A percentile compares a stretch with the other conserved stretches of the same genome.
phyloP scores from a whole-genome alignment of 2,888 invertebrate species.

The Coenonympha glycerion region DNA sequence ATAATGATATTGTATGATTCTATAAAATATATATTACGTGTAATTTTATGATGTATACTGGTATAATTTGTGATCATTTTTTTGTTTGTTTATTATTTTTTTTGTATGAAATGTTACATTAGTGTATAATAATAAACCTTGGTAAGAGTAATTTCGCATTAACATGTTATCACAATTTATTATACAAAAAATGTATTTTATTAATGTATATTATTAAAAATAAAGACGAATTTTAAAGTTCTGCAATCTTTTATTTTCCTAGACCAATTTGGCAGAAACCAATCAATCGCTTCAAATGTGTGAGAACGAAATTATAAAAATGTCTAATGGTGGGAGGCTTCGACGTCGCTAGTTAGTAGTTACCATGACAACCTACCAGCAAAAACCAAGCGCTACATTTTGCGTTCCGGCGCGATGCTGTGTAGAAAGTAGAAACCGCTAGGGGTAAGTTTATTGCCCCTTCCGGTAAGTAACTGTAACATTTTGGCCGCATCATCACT shows the following conservation, averaged over 20 bases:
- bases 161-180: slow-evolving; percentile 51
- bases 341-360: too few species aligned
- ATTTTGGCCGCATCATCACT: too few species aligned
- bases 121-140: slow-evolving; percentile 20
- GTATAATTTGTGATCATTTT: slow-evolving; percentile 26
- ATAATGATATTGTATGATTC: slow-evolving; percentile 13
- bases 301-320: too few species aligned
- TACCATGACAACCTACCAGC: too few species aligned
- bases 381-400: too few species aligned
- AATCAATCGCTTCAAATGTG: too few species aligned
- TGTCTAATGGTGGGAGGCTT: too few species aligned
- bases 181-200: slow-evolving; percentile 64
- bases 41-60: slow-evolving; percentile 10
- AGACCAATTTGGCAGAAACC: too few species aligned
- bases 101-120: slow-evolving; percentile 29
- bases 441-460: too few species aligned
- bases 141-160: slow-evolving; percentile 29
- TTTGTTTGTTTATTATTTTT: slow-evolving; percentile 23
- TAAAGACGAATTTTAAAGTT: slow-evolving; percentile 42
- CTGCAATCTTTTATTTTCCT: slow-evolving; percentile 25
- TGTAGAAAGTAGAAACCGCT: too few species aligned
- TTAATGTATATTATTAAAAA: slow-evolving; percentile 60
- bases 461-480: too few species aligned
- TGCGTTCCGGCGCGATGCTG: too few species aligned
- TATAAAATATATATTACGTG: slow-evolving; percentile 2